These are phyloP conservation scores for Polypedilum pembai DNA, from an alignment of 1,140 invertebrate genomes.

Conservation along the genomic window DNA sequence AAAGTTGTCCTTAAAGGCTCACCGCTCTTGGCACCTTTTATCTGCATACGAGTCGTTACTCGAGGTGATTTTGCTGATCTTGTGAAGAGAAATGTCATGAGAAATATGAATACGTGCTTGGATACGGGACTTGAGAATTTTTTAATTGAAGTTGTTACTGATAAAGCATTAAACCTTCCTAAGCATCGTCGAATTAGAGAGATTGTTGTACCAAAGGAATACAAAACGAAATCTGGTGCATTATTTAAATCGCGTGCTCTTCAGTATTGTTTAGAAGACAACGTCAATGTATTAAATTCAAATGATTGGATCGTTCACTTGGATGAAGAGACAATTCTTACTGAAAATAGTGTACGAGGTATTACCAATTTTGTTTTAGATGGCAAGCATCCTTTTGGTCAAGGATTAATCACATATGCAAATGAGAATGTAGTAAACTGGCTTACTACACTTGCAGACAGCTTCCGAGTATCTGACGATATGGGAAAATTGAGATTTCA, in stretches of 20 bases:
- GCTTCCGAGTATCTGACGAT: conserved; percentile 92
- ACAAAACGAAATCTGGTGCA: conserved; percentile 82
- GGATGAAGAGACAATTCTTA: conserved; percentile 94
- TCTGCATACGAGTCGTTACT: conserved; percentile 92
- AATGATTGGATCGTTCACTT: conserved; percentile 96
- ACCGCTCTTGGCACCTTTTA: conserved; percentile 85
- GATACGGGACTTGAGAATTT: conserved; percentile 92
- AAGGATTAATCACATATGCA: conserved; percentile 96
- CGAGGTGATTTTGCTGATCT: conserved; percentile 90
- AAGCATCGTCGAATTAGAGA: conserved; percentile 68
- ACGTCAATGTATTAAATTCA: conserved; percentile 78
- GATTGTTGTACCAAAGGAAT: conserved; percentile 77
- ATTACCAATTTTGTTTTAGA: conserved; percentile 94
- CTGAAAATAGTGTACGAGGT: conserved; percentile 82
- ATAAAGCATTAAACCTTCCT: conserved; percentile 72
- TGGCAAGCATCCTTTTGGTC: conserved; percentile 93
- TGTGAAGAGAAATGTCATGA: conserved; percentile 78
- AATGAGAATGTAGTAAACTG: conserved; percentile 95
- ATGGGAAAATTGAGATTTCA: conserved; percentile 94
- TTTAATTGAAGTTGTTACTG: conserved; percentile 94
- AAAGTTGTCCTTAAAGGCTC: conserved; percentile 85
- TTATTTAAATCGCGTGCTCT: conserved; percentile 92
- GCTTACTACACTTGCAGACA: conserved; percentile 93
- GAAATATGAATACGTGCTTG: conserved; percentile 84
- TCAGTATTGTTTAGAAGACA: conserved; percentile 91